phyloP scores from a whole-genome alignment of 2,113 vertebrate species.

The Barbus barbus region DNA sequence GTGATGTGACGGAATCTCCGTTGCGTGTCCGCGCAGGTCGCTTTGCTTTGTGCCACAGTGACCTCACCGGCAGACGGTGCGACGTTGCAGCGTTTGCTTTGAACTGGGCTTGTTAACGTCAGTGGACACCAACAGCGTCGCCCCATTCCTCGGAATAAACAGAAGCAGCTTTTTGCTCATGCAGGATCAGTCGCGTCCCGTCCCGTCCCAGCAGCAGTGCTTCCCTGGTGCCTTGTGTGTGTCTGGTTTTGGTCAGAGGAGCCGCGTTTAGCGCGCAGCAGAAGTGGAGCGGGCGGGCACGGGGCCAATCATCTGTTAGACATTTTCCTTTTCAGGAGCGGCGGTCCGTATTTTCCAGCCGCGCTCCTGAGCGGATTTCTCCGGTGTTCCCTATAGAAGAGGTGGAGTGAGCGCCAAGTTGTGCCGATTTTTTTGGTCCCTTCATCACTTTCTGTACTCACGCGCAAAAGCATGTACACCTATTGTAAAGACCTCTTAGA shows the following conservation, averaged over 20 bases:
- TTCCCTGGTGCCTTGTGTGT: conserved; percentile 24
- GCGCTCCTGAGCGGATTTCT: conserved; percentile 62
- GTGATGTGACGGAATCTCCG: conserved; percentile 43
- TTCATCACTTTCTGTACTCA: neutral
- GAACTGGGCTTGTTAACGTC: conserved; percentile 46
- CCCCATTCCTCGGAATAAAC: conserved; percentile 61
- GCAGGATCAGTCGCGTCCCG: conserved; percentile 58
- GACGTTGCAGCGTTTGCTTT: conserved; percentile 50
- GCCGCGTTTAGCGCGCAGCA: conserved; percentile 56
- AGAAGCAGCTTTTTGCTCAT: conserved; percentile 37
- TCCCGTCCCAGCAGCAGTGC: conserved; percentile 46
- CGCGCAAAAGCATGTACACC: neutral
- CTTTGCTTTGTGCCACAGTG: conserved; percentile 39
- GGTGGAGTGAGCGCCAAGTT: conserved; percentile 60
- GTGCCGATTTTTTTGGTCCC: neutral
- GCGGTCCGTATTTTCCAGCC: conserved; percentile 72
- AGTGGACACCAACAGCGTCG: conserved; percentile 63
- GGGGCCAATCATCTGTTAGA: conserved; percentile 73
- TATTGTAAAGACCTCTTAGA: neutral
- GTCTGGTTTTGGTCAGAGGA: conserved; percentile 55
- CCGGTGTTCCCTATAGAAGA: conserved; percentile 62
- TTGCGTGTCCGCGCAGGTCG: conserved; percentile 57
- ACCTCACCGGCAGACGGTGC: conserved; percentile 49
- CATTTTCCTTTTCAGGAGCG: conserved; percentile 74
- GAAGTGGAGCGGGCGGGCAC: conserved; percentile 60